phyloP scores from a whole-genome alignment of 2,888 invertebrate genomes.

The Noctuana brunneofusca region DNA sequence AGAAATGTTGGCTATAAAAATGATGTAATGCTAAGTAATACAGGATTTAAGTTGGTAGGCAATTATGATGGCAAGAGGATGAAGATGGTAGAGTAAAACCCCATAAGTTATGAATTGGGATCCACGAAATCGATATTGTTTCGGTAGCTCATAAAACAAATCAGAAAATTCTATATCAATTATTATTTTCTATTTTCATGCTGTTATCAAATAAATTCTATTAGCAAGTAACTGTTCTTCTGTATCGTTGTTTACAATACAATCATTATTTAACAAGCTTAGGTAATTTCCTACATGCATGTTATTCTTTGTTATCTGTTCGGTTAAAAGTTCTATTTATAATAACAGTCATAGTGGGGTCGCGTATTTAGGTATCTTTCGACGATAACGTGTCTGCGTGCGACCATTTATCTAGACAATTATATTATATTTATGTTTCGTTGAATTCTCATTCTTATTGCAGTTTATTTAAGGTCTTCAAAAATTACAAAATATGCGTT shows the following conservation, averaged over 20 bases:
- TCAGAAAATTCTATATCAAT: too few relatives aligned
- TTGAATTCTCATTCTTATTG: slow-evolving; percentile 12
- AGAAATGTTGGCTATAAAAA: background rate
- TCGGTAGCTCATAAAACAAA: too few relatives aligned
- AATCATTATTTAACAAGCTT: slow-evolving; percentile 26
- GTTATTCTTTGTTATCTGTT: slow-evolving; percentile 25
- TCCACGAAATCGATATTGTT: too few relatives aligned
- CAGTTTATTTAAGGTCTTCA: background rate
- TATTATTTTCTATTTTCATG: background rate
- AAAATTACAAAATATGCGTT: background rate
- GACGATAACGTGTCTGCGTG: slow-evolving; percentile 18
- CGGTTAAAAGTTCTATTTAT: slow-evolving; percentile 31
- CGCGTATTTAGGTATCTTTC: slow-evolving; percentile 27
- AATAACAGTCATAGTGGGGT: slow-evolving; percentile 23
- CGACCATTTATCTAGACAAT: slow-evolving; percentile 7
- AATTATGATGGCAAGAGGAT: too few relatives aligned
- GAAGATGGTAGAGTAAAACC: too few relatives aligned
- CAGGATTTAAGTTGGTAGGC: too few relatives aligned
- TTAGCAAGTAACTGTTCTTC: background rate
- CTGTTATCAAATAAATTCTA: slow-evolving; percentile 8
- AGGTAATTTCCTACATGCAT: slow-evolving; percentile 20
- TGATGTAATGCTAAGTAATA: too few relatives aligned
- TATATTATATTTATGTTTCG: background rate
- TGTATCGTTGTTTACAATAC: slow-evolving; percentile 13
- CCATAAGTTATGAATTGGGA: too few relatives aligned